Evolutionary conservation across 1,140 invertebrate species (phyloP), one percentile per base, ranked within the genome.

Genomic region (Ladona fulva): DNA sequence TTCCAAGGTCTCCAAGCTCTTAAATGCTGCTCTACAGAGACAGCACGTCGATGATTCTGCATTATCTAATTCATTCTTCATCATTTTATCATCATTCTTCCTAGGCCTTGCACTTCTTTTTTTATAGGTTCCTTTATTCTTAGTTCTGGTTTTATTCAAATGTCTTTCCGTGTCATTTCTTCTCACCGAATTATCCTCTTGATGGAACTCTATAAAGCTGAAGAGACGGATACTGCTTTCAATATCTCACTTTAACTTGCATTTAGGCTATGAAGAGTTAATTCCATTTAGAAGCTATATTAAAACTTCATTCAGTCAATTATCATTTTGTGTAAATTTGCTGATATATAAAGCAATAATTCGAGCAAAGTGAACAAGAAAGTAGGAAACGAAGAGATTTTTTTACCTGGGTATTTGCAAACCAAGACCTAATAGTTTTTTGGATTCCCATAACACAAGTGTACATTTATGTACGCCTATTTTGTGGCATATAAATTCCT

Each of bases 371-470:
- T 37, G 29, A n/a, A 8, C 29, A 8, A 1, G 8, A 37, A 37
- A 37, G 1, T 37, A 37, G 29, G 29, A 37, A 8, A 37, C 3
- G 29, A 37, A 37, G 29, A 37, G 29, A 37, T 8, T 37, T 8
- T n/a, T 37, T 75, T 75, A 75, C 74, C 74, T 75, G 16, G 74
- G 74, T 25, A 75, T 75, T 75, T 75, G 19, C 52, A 66, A 66
- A 19, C n/a, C 52, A 25, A 75, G 12, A 19, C 74, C 74, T 1
- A 25, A 19, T 42, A 75, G 24, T 75, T 75, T 75, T 10, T 25
- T 25, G 16, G 74, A 75, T n/a, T 25, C 24, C 24, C 14, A 42
- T 25, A 75, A n/a, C 1, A 75, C 74, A 6, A 75, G 1, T 14
- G 14, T 75, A 42, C 74, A 75, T 10, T 42, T 75, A 16, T 75